Base-by-base conservation (phyloP, 2,888 invertebrate species). In the Pollenia angustigena region DNA sequence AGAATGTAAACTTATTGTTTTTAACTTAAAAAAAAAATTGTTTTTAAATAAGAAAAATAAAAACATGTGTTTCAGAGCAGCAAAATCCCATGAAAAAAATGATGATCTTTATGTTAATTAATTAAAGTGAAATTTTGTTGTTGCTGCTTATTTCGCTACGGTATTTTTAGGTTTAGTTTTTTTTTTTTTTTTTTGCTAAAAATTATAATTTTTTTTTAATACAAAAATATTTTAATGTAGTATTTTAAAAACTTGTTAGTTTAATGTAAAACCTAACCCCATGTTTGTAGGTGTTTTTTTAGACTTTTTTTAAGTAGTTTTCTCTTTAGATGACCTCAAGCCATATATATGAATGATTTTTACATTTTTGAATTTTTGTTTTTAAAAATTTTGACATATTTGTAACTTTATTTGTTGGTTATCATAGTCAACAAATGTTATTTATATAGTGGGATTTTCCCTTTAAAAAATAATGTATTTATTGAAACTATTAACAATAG, bases 111-210 rank as follows among this genome's bases (percentile, higher is more conserved):
- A 75, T 85, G 56, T 71, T 71, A 75, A 80, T 81, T 75, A 68
- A 58, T 52, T 64, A 69, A 69, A 76, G 71, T 64, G 75, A 85
- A 81, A 71, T 85, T 85, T 66, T 80, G 16, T 74, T 76, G 74
- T 58, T 58, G 12, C 69, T 76, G 46, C 58, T 46, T 46, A 6
- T 12, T 10, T 14, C 48, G 16, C 16, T 66, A 50, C 9, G 9
- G 14, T 32, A 71, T 68, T 44, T 58, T 71, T 18, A 18, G 9
- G 12, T 56, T 72, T 42, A 52, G 71, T 62, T 46, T n/a, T n/a
- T n/a, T 18, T 72, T 48, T 62, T 46, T n/a, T n/a, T n/a, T 18
- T 2, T 32, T 40, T 81, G 54, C 54, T 42, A 14, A 42, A 56
- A 54, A 18, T 42, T 44, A 42, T 56, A 56, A 54, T 16, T 32